Evolutionary conservation across 2,888 invertebrate genomes (phyloP).

Genomic region (Philhelius pedissequus): DNA sequence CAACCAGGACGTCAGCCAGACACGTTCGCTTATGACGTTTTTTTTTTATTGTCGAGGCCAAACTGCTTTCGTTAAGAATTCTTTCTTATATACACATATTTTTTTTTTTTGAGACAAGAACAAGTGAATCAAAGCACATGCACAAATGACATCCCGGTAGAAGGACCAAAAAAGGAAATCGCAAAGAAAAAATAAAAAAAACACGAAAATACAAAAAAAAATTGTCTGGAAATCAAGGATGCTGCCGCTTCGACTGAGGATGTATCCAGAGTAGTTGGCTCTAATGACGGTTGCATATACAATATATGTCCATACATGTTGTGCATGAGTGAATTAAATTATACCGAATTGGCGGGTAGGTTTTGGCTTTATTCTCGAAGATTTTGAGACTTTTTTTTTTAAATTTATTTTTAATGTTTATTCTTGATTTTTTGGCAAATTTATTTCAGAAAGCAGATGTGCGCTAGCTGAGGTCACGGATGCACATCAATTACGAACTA

Average conservation of each 20-base stretch:
- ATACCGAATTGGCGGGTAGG: conserved; percentile 2
- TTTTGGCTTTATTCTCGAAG: conserved; percentile 27
- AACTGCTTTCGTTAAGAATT: not conserved
- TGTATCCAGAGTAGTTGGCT: not conserved
- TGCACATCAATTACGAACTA: conserved; percentile 63
- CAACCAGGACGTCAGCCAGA: conserved; percentile 61
- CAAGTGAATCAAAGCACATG: conserved; percentile 52
- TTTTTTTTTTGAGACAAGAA: conserved; percentile 1
- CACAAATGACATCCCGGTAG: conserved; percentile 46
- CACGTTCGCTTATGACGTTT: conserved; percentile 49
- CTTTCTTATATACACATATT: not conserved
- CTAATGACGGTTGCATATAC: not conserved
- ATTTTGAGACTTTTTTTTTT: conserved; percentile 7
- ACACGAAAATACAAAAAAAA: not conserved
- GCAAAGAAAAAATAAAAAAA: not conserved
- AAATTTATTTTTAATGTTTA: not conserved
- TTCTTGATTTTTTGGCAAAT: conserved; percentile 30
- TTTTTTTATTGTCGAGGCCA: not conserved
- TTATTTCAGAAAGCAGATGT: conserved; percentile 59
- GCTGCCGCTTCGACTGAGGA: not conserved
- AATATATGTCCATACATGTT: not conserved
- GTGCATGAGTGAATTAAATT: conserved; percentile 43
- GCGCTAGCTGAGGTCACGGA: conserved; percentile 48
- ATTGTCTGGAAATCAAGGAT: conserved; percentile 48
- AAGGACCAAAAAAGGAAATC: conserved; percentile 24